Percentiles rank a stretch among this genome's conserved stretches.
These are phyloP conservation scores for Shargacucullia verbasci DNA, from an alignment of 2,888 invertebrate species.

Conservation along the genomic window DNA sequence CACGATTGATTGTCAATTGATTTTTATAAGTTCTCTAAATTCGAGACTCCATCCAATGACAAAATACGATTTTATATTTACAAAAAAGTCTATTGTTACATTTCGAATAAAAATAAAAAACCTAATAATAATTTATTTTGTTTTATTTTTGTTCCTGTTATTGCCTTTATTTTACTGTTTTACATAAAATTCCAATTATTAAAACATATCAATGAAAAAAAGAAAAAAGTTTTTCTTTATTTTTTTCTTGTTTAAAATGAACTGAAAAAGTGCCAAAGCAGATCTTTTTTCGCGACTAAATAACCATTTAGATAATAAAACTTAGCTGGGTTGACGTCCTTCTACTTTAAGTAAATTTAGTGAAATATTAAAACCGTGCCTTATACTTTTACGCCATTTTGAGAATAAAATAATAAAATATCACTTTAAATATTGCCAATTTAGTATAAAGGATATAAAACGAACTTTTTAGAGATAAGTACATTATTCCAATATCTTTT, in stretches of 20 bases:
- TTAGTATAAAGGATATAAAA: constrained; percentile 65
- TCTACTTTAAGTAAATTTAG: constrained; percentile 79
- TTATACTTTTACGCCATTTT: constrained; percentile 88
- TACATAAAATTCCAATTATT: constrained; percentile 67
- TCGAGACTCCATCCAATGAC: constrained; percentile 84
- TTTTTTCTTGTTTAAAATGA: constrained; percentile 24
- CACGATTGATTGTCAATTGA: constrained; percentile 56
- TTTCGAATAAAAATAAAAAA: constrained; percentile 85
- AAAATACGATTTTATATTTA: constrained; percentile 85
- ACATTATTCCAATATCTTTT: constrained; percentile 39
- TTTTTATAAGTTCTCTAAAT: constrained; percentile 63
- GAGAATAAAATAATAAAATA: constrained; percentile 84
- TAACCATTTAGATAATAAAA: constrained; percentile 56
- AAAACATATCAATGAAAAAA: constrained; percentile 78
- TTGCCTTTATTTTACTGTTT: constrained; percentile 51
- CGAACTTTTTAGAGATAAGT: constrained; percentile 67
- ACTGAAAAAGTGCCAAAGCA: constrained; percentile 67
- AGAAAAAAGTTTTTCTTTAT: constrained; percentile 27
- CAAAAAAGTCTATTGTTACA: constrained; percentile 83
- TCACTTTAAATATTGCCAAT: constrained; percentile 83
- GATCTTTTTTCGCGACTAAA: constrained; percentile 47
- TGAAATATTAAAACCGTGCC: constrained; percentile 85
- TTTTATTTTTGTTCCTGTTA: constrained; percentile 62
- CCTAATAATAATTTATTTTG: constrained; percentile 76
- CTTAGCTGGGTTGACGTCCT: constrained; percentile 83